A percentile compares a stretch with the other conserved stretches of the same genome.
Conservation (phyloP, 2,113 vertebrate genomes). For the Oxyura jamaicensis region DNA sequence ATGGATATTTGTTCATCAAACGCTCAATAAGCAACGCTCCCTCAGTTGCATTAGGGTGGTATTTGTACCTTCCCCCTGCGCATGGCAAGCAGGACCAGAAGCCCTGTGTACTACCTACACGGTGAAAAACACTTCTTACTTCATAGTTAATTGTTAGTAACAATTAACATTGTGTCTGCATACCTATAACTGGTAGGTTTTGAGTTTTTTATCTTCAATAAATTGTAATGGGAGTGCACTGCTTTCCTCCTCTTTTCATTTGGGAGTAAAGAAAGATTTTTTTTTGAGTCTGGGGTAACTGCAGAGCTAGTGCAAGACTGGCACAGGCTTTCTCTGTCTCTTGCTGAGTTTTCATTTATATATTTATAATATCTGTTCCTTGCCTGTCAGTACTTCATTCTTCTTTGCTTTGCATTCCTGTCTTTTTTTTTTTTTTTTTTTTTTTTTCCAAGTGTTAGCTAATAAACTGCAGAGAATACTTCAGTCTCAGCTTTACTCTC, state of each 20-base stretch:
- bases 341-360: background rate
- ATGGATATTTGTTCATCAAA: background rate
- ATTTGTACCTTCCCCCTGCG: fast-evolving
- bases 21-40: fast-evolving
- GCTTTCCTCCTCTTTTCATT: background rate
- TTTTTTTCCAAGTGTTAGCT: background rate
- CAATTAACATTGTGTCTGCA: background rate
- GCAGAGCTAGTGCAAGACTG: background rate
- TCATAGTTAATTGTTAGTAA: background rate
- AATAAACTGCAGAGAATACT: background rate
- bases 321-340: background rate
- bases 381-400: background rate
- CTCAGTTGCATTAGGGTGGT: background rate
- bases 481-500: background rate
- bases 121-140: background rate
- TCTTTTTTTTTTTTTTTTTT: too few species aligned
- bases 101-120: background rate
- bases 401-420: background rate
- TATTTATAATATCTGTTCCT: background rate
- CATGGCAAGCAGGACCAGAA: background rate
- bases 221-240: background rate
- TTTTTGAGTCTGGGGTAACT: background rate
- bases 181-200: background rate
- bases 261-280: background rate
- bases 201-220: background rate